Evolutionary conservation across 2,797 vertebrate genomes (phyloP).

Genomic region (Bradypus variegatus): DNA sequence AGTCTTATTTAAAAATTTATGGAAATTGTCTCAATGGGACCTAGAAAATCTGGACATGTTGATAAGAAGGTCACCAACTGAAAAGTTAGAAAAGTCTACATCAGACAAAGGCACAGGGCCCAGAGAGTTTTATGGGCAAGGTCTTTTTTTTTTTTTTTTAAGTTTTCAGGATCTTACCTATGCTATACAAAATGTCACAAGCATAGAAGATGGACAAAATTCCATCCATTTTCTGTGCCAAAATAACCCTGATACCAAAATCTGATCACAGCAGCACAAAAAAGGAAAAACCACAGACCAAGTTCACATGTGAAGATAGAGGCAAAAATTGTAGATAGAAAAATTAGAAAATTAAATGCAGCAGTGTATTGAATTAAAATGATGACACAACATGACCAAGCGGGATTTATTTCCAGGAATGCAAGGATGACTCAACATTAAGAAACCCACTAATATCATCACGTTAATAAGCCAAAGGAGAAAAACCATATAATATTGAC

Average conservation of each 20-base stretch:
- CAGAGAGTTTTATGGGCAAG: background rate
- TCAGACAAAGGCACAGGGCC: background rate
- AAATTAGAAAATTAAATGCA: slow-evolving; percentile 13
- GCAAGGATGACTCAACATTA: background rate
- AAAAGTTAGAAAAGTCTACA: background rate
- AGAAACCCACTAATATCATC: background rate
- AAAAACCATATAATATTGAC: background rate
- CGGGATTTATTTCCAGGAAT: background rate
- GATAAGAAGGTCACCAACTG: background rate
- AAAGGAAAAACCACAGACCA: background rate
- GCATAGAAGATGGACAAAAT: background rate
- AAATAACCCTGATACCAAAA: background rate
- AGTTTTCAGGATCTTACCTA: background rate
- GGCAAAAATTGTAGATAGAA: background rate
- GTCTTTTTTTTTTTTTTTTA: background rate
- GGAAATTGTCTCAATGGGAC: background rate
- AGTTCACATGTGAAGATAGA: background rate
- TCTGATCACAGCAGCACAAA: background rate
- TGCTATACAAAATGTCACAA: background rate
- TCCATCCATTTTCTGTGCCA: background rate
- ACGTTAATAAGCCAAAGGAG: background rate
- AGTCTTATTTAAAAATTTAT: background rate
- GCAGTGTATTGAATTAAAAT: background rate
- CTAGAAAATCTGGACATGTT: no score
- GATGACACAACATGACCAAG: background rate